Evolutionary conservation across 2,113 vertebrate species (phyloP).

Genomic region (Ameiurus melas): DNA sequence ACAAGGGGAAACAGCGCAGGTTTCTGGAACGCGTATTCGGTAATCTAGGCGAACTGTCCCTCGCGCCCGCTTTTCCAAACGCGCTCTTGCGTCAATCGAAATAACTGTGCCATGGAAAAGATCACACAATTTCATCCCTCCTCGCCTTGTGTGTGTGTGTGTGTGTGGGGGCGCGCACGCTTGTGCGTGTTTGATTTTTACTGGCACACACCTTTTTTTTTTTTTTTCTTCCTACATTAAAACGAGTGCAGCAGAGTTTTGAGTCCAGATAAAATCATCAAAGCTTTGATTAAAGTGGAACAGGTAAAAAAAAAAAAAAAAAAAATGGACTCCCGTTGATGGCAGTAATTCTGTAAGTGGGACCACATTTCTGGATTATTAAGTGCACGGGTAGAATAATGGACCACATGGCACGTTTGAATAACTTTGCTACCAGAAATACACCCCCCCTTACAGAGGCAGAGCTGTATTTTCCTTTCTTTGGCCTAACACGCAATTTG

Average conservation of each 20-base stretch:
- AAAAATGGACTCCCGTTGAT: constrained; percentile 50
- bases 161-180: constrained; percentile 29
- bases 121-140: constrained; percentile 40
- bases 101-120: constrained; percentile 50
- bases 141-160: constrained; percentile 44
- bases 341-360: constrained; percentile 67
- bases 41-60: constrained; percentile 64
- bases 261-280: constrained; percentile 65
- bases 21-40: constrained; percentile 61
- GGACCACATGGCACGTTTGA: constrained; percentile 43
- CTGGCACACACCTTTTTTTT: constrained; percentile 49
- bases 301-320: constrained; percentile 59
- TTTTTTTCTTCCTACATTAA: constrained; percentile 50
- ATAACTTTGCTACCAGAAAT: constrained; percentile 32
- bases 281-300: constrained; percentile 62
- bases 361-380: constrained; percentile 66
- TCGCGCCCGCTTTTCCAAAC: constrained; percentile 41
- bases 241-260: constrained; percentile 46
- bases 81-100: constrained; percentile 51
- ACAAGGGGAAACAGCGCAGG: constrained; percentile 74
- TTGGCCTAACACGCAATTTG: constrained; percentile 71
- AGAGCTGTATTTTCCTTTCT: constrained; percentile 67
- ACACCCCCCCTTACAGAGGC: constrained; percentile 71
- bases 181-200: constrained; percentile 57
- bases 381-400: constrained; percentile 54